Conservation (phyloP, 2,888 invertebrate species). For the Eurytoma adleriae region DNA sequence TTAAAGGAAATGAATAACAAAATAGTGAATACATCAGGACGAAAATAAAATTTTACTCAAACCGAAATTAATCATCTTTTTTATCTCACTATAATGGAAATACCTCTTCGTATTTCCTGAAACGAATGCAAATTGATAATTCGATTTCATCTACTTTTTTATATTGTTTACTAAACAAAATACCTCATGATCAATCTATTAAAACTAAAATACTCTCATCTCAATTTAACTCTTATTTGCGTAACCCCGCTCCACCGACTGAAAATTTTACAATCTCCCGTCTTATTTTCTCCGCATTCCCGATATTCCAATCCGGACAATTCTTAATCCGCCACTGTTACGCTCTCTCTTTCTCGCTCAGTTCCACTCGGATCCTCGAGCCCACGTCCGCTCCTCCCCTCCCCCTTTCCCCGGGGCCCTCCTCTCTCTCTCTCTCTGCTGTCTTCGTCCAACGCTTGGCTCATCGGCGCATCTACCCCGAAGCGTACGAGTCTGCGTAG, state of each 20-base stretch:
- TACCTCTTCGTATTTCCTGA: no score
- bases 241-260: background rate
- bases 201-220: no score
- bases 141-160: no score
- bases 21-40: no score
- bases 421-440: conserved; percentile 29
- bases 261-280: conserved; percentile 2
- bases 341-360: conserved; percentile 31
- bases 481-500: background rate
- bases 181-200: no score
- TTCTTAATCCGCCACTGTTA: conserved; percentile 46
- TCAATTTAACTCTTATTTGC: no score
- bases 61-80: no score
- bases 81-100: no score
- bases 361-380: conserved; percentile 37
- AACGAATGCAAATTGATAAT: no score
- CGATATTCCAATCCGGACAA: background rate
- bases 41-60: no score
- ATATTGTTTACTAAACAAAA: no score
- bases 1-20: no score
- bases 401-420: conserved; percentile 16
- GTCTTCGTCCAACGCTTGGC: background rate
- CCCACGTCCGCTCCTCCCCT: conserved; percentile 38
- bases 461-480: background rate
- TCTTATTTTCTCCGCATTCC: conserved; percentile 8